Conservation (phyloP, 2,113 vertebrate species). For the Phylloscopus trochiloides region DNA sequence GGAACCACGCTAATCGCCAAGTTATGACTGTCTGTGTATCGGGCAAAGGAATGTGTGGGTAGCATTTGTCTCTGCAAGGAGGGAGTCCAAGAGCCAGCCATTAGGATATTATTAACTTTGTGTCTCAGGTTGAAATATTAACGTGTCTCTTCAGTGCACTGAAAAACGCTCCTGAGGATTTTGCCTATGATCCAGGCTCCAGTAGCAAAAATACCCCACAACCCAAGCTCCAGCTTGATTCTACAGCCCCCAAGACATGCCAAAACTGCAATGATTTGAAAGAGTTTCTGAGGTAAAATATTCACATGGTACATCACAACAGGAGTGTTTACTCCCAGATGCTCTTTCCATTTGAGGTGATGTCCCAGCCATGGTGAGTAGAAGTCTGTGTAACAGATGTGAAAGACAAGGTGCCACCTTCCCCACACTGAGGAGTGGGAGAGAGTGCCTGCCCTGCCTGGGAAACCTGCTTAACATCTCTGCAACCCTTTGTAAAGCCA, state of each 20-base stretch:
- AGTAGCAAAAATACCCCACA: background rate
- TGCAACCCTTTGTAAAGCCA: background rate
- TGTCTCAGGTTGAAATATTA: background rate
- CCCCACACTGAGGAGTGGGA: background rate
- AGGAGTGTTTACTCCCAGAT: background rate
- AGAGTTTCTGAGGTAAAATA: background rate
- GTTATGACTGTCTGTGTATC: slow-evolving; percentile 6
- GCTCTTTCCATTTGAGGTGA: background rate
- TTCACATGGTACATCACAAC: background rate
- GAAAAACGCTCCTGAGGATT: background rate
- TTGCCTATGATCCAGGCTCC: background rate
- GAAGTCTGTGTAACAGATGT: background rate
- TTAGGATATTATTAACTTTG: background rate
- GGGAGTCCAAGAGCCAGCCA: background rate
- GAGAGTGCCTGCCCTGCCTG: no score
- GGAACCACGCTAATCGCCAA: background rate
- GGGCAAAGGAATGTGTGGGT: slow-evolving; percentile 18
- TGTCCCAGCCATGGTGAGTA: background rate
- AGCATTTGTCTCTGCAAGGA: background rate
- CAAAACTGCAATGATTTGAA: background rate
- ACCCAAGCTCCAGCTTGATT: background rate
- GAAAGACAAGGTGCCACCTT: background rate
- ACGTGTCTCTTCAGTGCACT: background rate
- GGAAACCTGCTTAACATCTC: background rate
- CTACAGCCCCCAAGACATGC: background rate